Percentiles rank a stretch among this genome's conserved stretches.
Conservation (phyloP, 2,888 invertebrate species). For the Mesochorus sp. region DNA sequence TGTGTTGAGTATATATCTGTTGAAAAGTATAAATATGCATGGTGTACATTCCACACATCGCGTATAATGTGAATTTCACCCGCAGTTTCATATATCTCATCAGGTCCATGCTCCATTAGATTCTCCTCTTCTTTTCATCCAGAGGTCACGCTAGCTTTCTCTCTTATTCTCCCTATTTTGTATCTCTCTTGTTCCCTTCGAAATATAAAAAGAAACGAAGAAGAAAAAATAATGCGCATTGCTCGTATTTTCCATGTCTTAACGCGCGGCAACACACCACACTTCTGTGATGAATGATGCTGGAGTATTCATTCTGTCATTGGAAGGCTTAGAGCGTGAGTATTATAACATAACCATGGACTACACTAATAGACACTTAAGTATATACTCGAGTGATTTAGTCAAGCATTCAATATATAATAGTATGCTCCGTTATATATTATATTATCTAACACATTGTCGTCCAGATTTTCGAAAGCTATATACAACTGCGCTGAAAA, state of each 20-base stretch:
- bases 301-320: slow-evolving; percentile 31
- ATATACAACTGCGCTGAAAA: not conserved
- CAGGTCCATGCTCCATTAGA: slow-evolving; percentile 61
- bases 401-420: slow-evolving; percentile 47
- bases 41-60: not conserved
- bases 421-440: slow-evolving; percentile 4
- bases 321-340: slow-evolving; percentile 16
- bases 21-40: not conserved
- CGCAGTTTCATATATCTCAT: not conserved
- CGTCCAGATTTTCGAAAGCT: slow-evolving; percentile 11
- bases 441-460: slow-evolving; percentile 1
- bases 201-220: slow-evolving; percentile 28
- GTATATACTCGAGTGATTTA: slow-evolving; percentile 47
- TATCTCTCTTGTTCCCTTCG: slow-evolving; percentile 8
- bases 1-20: not conserved
- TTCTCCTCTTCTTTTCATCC: slow-evolving; percentile 51
- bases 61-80: not conserved
- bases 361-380: slow-evolving; percentile 54
- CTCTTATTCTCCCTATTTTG: too few relatives aligned
- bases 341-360: slow-evolving; percentile 37
- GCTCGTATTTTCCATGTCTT: slow-evolving; percentile 17
- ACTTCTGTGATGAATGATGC: slow-evolving; percentile 52
- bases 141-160: slow-evolving; percentile 52
- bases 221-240: slow-evolving; percentile 38
- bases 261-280: slow-evolving; percentile 1